These are phyloP conservation scores for Drosophila prolongata DNA, from an alignment of 2,888 invertebrate species.

Conservation along the genomic window DNA sequence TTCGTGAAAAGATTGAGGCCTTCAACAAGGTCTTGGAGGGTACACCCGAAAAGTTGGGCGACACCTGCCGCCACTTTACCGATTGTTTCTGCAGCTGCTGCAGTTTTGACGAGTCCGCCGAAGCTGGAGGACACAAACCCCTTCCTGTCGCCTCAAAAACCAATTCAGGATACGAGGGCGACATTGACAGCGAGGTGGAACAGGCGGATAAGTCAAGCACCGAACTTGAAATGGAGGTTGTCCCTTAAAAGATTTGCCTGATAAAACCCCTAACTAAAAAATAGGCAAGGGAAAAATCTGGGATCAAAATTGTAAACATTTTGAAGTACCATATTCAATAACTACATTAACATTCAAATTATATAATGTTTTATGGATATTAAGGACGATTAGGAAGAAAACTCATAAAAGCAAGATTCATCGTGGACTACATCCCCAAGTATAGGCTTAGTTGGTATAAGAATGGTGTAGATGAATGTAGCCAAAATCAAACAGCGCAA, in stretches of 20 bases:
- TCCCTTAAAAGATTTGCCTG: not conserved
- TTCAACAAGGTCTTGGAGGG: constrained; percentile 57
- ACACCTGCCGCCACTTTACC: constrained; percentile 41
- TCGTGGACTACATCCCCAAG: not conserved
- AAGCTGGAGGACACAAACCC: not conserved
- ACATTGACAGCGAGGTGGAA: constrained; percentile 73
- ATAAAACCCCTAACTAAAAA: no score
- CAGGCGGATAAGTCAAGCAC: not conserved
- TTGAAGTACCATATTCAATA: not conserved
- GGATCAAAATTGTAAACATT: not conserved
- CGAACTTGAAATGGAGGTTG: not conserved
- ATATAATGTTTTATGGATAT: not conserved
- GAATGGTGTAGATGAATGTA: not conserved
- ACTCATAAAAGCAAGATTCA: not conserved
- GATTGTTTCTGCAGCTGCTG: constrained; percentile 62
- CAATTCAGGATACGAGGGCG: constrained; percentile 72
- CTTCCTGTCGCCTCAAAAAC: not conserved
- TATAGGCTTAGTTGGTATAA: not conserved
- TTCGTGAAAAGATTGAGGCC: constrained; percentile 64
- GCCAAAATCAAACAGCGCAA: no score
- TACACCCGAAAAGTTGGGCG: constrained; percentile 28
- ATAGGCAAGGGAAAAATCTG: no score
- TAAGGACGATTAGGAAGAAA: not conserved
- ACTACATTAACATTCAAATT: not conserved
- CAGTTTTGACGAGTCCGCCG: constrained; percentile 32